Evolutionary conservation across 2,113 vertebrate genomes (phyloP).

Genomic region (Montifringilla adamsi): DNA sequence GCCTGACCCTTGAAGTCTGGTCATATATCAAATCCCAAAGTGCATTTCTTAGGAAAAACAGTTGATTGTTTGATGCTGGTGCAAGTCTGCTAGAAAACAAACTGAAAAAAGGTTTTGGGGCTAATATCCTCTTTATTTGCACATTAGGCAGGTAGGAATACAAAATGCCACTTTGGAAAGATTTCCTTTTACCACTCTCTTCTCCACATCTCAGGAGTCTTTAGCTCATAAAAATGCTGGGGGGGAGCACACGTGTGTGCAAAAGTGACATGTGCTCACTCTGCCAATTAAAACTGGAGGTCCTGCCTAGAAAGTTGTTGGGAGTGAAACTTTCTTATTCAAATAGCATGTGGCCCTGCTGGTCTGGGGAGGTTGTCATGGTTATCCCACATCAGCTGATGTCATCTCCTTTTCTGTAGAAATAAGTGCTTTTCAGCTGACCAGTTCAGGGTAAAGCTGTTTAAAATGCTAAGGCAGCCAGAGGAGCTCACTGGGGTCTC

Average conservation of each 20-base stretch:
- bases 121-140: background rate
- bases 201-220: background rate
- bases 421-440: conserved; percentile 60
- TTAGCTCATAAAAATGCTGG: background rate
- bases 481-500: conserved; percentile 3
- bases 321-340: conserved; percentile 49
- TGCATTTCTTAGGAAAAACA: background rate
- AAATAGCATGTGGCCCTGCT: conserved; percentile 43
- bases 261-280: background rate
- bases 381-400: conserved; percentile 68
- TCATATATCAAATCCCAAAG: background rate
- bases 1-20: background rate
- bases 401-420: conserved; percentile 64
- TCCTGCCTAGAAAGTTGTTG: conserved; percentile 16
- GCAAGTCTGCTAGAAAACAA: background rate
- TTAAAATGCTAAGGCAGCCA: conserved; percentile 57
- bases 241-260: background rate
- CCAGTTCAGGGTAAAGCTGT: conserved; percentile 55
- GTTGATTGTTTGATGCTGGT: background rate
- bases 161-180: background rate
- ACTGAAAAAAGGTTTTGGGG: background rate
- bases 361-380: conserved; percentile 63
- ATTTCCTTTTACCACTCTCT: background rate
- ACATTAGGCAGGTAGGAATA: background rate
- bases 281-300: background rate